A percentile compares a stretch with the other conserved stretches of the same genome.
These are phyloP conservation scores for Aphidoletes aphidimyza DNA, from an alignment of 2,888 invertebrate species.

Conservation along the genomic window DNA sequence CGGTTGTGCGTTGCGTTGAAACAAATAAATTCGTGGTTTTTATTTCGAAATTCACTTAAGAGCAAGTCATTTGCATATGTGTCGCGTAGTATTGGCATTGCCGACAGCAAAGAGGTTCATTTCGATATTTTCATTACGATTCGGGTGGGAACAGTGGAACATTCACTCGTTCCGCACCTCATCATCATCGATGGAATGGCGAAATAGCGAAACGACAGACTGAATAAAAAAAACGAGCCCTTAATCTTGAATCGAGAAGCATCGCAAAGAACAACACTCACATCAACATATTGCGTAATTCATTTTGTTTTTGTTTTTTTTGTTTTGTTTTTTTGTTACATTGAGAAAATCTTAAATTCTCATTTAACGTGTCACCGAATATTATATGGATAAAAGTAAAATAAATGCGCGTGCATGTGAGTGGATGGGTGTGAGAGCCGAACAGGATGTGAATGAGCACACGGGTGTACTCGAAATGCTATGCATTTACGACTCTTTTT, in stretches of 20 bases:
- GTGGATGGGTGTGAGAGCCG: neutral
- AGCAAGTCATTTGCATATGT: constrained; percentile 54
- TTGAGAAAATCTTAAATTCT: constrained; percentile 15
- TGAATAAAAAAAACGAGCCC: constrained; percentile 47
- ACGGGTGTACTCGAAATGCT: constrained; percentile 9
- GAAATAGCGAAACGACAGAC: neutral
- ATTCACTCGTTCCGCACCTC: constrained; percentile 18
- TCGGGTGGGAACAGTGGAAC: too few species aligned
- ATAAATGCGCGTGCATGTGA: neutral
- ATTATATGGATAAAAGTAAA: constrained; percentile 30
- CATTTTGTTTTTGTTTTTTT: constrained; percentile 10
- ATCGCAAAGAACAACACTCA: neutral
- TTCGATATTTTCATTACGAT: constrained; percentile 48
- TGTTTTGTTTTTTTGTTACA: neutral
- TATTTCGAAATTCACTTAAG: constrained; percentile 55
- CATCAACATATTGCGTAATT: neutral
- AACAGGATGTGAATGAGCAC: neutral
- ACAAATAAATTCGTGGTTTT: constrained; percentile 53
- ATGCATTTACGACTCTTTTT: constrained; percentile 20
- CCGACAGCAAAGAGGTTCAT: neutral
- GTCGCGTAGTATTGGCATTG: neutral
- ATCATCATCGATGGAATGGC: neutral
- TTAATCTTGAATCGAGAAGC: constrained; percentile 44
- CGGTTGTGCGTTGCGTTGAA: neutral
- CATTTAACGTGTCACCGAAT: constrained; percentile 49